A percentile compares a stretch with the other conserved stretches of the same genome.
Conservation (phyloP, 2,797 vertebrate genomes). For the Phrynocephalus forsythii region DNA sequence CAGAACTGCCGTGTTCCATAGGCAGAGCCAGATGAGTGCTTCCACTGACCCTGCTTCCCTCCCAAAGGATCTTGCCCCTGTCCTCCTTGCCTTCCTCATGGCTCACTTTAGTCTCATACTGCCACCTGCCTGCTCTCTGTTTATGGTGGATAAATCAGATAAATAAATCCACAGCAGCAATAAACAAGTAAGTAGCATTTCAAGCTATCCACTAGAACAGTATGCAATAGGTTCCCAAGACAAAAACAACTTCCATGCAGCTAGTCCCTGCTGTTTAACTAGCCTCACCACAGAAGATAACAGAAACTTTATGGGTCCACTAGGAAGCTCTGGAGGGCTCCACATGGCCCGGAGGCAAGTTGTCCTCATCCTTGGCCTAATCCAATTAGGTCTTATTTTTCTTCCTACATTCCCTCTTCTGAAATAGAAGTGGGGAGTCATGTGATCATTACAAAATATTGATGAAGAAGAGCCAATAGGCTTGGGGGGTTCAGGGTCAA, state of each 20-base stretch:
- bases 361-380: not conserved
- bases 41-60: not conserved
- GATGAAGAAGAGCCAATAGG: not conserved
- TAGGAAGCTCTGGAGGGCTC: too few relatives aligned
- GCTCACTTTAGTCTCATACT: not conserved
- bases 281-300: too few relatives aligned
- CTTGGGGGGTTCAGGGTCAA: not conserved
- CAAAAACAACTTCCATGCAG: too few relatives aligned
- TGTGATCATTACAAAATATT: not conserved
- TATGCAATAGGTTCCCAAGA: not conserved
- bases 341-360: too few relatives aligned
- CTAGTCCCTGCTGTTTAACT: too few relatives aligned
- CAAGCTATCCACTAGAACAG: not conserved
- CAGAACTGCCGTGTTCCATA: not conserved
- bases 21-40: not conserved
- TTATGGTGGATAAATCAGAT: too few relatives aligned
- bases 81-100: not conserved
- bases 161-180: not conserved
- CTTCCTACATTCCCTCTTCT: not conserved
- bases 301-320: too few relatives aligned
- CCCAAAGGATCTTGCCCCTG: not conserved
- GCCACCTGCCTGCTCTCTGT: not conserved
- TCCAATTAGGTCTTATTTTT: not conserved
- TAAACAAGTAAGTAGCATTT: not conserved
- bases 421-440: too few relatives aligned